A percentile compares a stretch with the other conserved stretches of the same genome.
These are phyloP conservation scores for Physella acuta DNA, from an alignment of 1,140 invertebrate species.

Conservation along the genomic window DNA sequence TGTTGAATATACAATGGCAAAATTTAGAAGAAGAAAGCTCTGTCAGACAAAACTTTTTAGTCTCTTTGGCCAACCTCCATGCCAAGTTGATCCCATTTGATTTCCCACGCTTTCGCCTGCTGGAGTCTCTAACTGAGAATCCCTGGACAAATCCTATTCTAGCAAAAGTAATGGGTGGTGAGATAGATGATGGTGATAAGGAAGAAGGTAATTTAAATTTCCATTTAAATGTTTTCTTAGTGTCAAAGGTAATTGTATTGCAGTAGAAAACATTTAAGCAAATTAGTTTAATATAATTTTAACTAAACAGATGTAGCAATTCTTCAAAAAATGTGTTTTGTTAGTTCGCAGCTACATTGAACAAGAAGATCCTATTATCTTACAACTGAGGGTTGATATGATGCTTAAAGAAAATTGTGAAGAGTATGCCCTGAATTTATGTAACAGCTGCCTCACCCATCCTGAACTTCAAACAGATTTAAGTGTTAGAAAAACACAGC, in stretches of 20 bases:
- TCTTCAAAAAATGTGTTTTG: not conserved
- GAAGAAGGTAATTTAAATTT: too few species aligned
- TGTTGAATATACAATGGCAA: conserved; percentile 47
- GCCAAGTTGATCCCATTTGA: conserved; percentile 32
- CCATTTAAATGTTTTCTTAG: too few species aligned
- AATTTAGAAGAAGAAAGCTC: conserved; percentile 40
- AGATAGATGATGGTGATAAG: conserved; percentile 34
- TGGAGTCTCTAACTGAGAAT: conserved; percentile 39
- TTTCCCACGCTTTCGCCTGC: conserved; percentile 37
- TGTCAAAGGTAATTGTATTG: not conserved
- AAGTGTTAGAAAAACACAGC: conserved; percentile 36
- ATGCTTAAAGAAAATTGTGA: conserved; percentile 49
- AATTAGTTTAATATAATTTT: not conserved
- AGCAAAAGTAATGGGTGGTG: conserved; percentile 45
- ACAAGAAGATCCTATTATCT: conserved; percentile 41
- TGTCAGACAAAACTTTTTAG: conserved; percentile 38
- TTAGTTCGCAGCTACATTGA: conserved; percentile 39
- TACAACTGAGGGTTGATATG: conserved; percentile 46
- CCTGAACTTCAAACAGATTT: conserved; percentile 35
- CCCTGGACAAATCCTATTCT: conserved; percentile 44
- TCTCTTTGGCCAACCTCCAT: conserved; percentile 36
- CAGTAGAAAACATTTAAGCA: not conserved
- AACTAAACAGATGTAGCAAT: not conserved
- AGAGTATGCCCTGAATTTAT: conserved; percentile 47
- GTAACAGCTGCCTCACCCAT: conserved; percentile 42